Conservation (phyloP, 2,888 invertebrate species). For the Drosophila antonietae region DNA sequence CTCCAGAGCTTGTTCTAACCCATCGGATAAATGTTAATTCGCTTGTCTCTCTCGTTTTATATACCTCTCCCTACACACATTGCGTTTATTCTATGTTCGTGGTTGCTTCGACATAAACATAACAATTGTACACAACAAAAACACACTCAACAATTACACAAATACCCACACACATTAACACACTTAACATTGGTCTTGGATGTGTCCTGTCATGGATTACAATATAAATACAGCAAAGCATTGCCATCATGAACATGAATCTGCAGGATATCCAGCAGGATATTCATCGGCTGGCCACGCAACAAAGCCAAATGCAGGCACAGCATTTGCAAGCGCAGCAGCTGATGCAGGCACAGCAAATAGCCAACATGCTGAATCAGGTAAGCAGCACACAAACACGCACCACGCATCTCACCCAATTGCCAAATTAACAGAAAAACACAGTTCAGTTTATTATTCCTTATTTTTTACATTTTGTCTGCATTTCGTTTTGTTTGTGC, state of each 20-base stretch:
- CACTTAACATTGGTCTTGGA: constrained; percentile 46
- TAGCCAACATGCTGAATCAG: constrained; percentile 85
- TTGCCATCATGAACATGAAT: constrained; percentile 92
- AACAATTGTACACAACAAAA: constrained; percentile 29
- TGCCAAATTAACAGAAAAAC: constrained; percentile 25
- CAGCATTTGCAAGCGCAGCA: constrained; percentile 87
- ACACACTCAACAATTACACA: constrained; percentile 26
- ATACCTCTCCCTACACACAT: constrained; percentile 23
- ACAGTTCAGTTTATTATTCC: constrained; percentile 16
- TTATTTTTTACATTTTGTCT: constrained; percentile 9
- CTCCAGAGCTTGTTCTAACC: constrained; percentile 46
- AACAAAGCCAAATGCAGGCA: constrained; percentile 90
- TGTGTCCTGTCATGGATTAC: constrained; percentile 14
- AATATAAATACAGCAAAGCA: constrained; percentile 83
- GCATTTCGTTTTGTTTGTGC: constrained; percentile 17
- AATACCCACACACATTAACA: constrained; percentile 35
- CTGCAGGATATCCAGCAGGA: constrained; percentile 97
- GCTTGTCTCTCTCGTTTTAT: constrained; percentile 54
- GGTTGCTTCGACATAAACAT: constrained; percentile 48
- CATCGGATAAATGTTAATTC: constrained; percentile 50
- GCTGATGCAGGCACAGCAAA: constrained; percentile 86
- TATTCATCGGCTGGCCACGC: constrained; percentile 94
- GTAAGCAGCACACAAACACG: constrained; percentile 64
- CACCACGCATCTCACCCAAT: constrained; percentile 27
- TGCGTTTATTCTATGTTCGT: constrained; percentile 51